Evolutionary conservation across 2,113 vertebrate genomes (phyloP), one percentile per base, ranked within the genome.

Genomic region (Hydropotes inermis): DNA sequence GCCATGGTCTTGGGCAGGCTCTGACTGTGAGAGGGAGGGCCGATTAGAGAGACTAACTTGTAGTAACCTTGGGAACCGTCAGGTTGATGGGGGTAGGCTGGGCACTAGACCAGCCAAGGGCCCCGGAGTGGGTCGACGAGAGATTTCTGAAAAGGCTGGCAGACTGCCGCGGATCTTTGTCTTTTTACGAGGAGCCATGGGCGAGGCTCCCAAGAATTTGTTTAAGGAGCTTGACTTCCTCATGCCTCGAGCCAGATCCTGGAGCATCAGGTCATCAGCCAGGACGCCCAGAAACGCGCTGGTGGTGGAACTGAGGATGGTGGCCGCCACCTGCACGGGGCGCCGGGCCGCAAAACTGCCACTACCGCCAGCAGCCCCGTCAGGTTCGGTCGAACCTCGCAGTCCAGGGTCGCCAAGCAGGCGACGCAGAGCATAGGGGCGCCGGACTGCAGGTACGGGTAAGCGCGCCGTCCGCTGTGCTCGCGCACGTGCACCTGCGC

Each of bases 381-480:
- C 92, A 0, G 19, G 33, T 1, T 98, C 97, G 0, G 39, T 10
- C 0, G 7, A 16, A 1, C 88, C 95, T 14, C 88, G 45, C 3
- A 99, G 92, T 39, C 96, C 97, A 1, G 99, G 99, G 45, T 99
- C 99, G 2, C 99, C 99, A 13, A 99, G 98, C 47, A 99, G 97
- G 94, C 99, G 99, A 36, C 98, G 98, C 36, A 99, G 47, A 0
- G 97, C 96, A 0, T 85, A 85, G 99, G 99, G 0, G 98, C 82
- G 1, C 98, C 99, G 7, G 98, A 98, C 81, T 84, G 98, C 61
- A 99, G 96, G 91, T 99, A 99, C 87, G 99, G 99, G 97, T 99
- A 99, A 0, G 99, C 99, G 90, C 98, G 99, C 93, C 99, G 99
- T 30, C 99, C 99, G 0, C 99, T 99, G 98, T 99, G 99, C 98